Percentiles rank a stretch among this genome's conserved stretches.
phyloP scores from a whole-genome alignment of 2,113 vertebrate species.

The Hylia prasina region DNA sequence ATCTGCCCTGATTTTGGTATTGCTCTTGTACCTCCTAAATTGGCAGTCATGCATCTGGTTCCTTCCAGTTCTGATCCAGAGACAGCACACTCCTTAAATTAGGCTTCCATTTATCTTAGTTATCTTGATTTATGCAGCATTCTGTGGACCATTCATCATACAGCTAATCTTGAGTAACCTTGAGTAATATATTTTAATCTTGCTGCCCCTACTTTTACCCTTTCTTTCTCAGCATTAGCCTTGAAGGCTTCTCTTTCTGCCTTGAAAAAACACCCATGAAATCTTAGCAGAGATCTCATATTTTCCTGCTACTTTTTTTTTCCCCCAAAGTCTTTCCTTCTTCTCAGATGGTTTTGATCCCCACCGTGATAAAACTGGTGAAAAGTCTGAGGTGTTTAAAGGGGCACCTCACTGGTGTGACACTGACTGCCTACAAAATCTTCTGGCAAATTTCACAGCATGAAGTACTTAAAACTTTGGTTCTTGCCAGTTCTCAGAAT shows the following conservation, averaged over 20 bases:
- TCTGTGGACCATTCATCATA: conserved; percentile 44
- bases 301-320: neutral
- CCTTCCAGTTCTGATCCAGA: conserved; percentile 27
- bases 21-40: neutral
- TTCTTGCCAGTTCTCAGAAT: neutral
- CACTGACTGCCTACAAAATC: neutral
- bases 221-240: neutral
- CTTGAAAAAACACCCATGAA: neutral
- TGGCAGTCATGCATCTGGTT: neutral
- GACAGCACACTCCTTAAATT: conserved; percentile 27
- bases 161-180: conserved; percentile 50
- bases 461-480: neutral
- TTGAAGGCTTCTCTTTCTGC: neutral
- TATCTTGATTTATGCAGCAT: conserved; percentile 40
- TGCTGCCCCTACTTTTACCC: conserved; percentile 29
- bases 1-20: neutral
- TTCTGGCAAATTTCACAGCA: neutral
- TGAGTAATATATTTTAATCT: conserved; percentile 52
- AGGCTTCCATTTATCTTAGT: conserved; percentile 53
- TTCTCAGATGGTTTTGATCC: neutral
- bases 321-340: neutral
- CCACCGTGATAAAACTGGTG: neutral
- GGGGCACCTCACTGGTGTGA: neutral
- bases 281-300: neutral
- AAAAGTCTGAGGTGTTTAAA: neutral